Base-by-base conservation (phyloP, 1,140 invertebrate species). In the Orius laevigatus region DNA sequence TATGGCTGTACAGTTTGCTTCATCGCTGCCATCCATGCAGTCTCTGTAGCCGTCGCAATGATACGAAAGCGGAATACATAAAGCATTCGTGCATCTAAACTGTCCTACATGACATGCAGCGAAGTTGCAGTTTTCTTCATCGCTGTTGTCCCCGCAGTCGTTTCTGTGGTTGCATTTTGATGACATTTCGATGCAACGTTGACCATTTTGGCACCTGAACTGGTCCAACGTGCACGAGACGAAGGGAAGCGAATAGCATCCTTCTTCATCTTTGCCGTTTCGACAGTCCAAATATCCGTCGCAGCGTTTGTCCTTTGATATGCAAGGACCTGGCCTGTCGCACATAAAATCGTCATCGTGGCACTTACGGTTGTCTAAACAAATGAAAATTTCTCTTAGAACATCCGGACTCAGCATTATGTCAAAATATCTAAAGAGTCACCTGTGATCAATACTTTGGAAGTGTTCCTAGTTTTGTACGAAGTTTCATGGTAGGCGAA, bases 11-110 rank as follows among this genome's bases (percentile, higher is more conserved):
- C 91, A 95, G 65, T 89, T 87, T 43, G 76, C 75, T 63, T 96
- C 91, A 61, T 95, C 91, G 6, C 78, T 82, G 20, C 82, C 81
- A 58, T 94, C 91, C 0, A 75, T 70, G 62, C 87, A 92, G 60
- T 91, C 87, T 47, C 76, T 71, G 62, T 83, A 82, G 9, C 82
- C 81, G 55, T 87, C 84, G 65, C 84, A 88, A 53, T 79, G 79
- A 63, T 81, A 88, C 19, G 74, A 76, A 9, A 73, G 71, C 0
- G 91, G 87, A 47, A 97, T 90, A 65, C 94, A 98, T 11, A 92
- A 69, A 4, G 87, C 84, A 63, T 95, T 95, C 34, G 80, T 78
- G 68, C 94, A 97, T 16, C 85, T 74, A 63, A 95, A 97, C 67
- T 96, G 88, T 6, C 84, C 84, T 41, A 76, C 76, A 56, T 86